phyloP scores from a whole-genome alignment of 2,888 invertebrate genomes.

The Drosophila koepferae region DNA sequence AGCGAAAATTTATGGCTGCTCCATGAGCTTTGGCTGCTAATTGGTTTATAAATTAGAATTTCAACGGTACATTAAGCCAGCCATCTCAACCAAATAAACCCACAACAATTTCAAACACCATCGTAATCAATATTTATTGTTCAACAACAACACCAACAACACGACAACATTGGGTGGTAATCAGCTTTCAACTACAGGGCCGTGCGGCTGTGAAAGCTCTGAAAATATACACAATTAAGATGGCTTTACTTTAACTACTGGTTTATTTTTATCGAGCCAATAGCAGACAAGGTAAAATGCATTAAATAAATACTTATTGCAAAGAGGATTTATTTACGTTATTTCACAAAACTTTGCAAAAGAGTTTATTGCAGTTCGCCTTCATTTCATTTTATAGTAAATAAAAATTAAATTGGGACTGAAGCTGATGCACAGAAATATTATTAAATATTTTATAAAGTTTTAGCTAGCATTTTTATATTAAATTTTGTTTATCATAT shows the following conservation, averaged over 20 bases:
- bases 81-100: slow-evolving; percentile 67
- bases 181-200: slow-evolving; percentile 25
- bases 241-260: slow-evolving; percentile 27
- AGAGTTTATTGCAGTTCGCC: not conserved
- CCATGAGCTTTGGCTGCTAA: slow-evolving; percentile 68
- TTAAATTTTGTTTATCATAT: too few species aligned
- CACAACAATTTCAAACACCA: slow-evolving; percentile 61
- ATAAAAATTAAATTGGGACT: not conserved
- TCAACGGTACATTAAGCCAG: slow-evolving; percentile 70
- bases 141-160: slow-evolving; percentile 34
- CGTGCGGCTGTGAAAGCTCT: slow-evolving; percentile 1
- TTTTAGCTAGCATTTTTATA: not conserved
- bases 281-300: slow-evolving; percentile 5
- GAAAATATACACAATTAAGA: slow-evolving; percentile 32
- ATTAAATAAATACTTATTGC: not conserved
- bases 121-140: slow-evolving; percentile 70
- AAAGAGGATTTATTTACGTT: not conserved
- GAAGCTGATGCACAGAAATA: too few species aligned
- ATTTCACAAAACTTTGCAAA: not conserved
- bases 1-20: slow-evolving; percentile 61
- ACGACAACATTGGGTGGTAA: slow-evolving; percentile 32
- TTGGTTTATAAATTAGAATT: slow-evolving; percentile 77
- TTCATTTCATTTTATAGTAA: not conserved
- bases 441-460: too few species aligned
- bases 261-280: slow-evolving; percentile 9